phyloP scores from a whole-genome alignment of 1,140 invertebrate genomes.

The Papilio dardanus region DNA sequence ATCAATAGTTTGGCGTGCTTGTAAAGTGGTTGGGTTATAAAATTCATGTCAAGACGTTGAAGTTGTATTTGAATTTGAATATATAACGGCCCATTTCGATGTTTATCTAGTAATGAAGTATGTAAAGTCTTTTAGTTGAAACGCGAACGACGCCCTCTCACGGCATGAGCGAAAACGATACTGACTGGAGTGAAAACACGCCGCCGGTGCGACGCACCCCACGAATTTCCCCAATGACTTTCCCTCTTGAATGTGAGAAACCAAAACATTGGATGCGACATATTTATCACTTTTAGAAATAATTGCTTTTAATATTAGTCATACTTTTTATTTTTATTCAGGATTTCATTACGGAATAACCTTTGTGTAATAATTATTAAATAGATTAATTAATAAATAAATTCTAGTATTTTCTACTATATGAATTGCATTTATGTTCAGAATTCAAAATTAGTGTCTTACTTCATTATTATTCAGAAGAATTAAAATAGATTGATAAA shows the following conservation, averaged over 20 bases:
- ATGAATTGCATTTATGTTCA: too few species aligned
- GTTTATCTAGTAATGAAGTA: conserved; percentile 51
- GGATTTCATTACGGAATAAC: too few species aligned
- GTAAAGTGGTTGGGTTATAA: conserved; percentile 66
- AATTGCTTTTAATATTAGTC: not conserved
- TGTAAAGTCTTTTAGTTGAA: conserved; percentile 70
- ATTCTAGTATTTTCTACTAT: too few species aligned
- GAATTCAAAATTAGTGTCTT: not conserved
- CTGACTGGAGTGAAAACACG: conserved; percentile 74
- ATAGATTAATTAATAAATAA: too few species aligned
- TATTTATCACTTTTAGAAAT: conserved; percentile 36
- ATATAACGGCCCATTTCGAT: conserved; percentile 32
- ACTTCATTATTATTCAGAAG: not conserved
- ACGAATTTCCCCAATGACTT: conserved; percentile 78
- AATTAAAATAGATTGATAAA: not conserved
- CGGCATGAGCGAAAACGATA: conserved; percentile 71
- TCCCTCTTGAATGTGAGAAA: conserved; percentile 69
- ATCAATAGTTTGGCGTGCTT: conserved; percentile 72
- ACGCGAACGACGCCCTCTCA: conserved; percentile 72
- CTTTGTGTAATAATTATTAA: too few species aligned
- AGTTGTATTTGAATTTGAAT: conserved; percentile 6
- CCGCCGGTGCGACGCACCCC: conserved; percentile 73
- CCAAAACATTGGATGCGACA: conserved; percentile 56
- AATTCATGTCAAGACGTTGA: conserved; percentile 65
- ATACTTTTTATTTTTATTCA: conserved; percentile 21